Conservation (phyloP, 2,113 vertebrate genomes). For the Lophura nycthemera region DNA sequence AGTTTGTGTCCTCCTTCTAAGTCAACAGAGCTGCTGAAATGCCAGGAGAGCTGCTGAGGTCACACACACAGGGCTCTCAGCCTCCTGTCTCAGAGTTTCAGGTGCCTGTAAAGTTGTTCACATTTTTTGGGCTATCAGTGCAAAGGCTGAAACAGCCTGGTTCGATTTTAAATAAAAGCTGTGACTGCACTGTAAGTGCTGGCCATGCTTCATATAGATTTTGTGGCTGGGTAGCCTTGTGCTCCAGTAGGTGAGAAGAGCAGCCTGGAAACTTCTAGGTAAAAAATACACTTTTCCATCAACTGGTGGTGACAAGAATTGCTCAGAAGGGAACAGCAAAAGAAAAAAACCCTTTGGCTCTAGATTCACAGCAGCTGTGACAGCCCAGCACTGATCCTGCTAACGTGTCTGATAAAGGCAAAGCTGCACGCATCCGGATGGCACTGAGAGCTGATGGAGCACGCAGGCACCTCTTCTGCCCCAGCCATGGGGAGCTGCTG, state of each 20-base stretch:
- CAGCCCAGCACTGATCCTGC: neutral
- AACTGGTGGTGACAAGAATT: neutral
- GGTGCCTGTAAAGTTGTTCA: neutral
- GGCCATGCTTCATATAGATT: neutral
- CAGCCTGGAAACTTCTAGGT: neutral
- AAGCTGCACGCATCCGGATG: neutral
- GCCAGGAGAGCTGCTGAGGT: neutral
- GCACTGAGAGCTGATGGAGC: accelerated
- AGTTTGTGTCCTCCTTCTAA: neutral
- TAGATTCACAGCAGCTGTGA: neutral
- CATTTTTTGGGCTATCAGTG: neutral
- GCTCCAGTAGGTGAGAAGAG: neutral
- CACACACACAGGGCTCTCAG: neutral
- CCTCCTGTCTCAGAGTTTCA: neutral
- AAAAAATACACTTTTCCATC: neutral
- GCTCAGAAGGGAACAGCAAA: neutral
- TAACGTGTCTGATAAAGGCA: accelerated
- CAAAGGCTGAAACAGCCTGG: neutral
- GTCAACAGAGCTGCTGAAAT: neutral
- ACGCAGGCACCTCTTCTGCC: neutral
- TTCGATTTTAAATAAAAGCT: neutral
- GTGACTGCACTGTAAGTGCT: neutral
- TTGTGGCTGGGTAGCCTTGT: neutral
- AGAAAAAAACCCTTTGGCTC: neutral
- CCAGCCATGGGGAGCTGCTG: neutral